Evolutionary conservation across 2,888 invertebrate species (phyloP), one percentile per base, ranked within the genome.

Genomic region (Protonemura montana): DNA sequence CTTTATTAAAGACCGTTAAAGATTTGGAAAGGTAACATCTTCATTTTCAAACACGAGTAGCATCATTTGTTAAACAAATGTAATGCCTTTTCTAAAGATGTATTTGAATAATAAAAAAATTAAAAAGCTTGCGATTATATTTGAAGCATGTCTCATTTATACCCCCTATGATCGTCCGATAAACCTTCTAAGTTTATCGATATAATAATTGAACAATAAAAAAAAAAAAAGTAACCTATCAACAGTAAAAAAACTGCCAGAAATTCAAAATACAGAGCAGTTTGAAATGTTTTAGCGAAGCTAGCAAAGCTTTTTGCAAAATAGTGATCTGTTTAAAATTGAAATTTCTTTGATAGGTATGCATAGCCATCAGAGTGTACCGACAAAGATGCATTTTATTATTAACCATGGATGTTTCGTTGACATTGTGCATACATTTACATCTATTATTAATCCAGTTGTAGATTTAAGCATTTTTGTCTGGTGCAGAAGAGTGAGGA

Each of bases 51-150:
- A 25, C 27, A 84, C 16, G 27, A 21, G 28, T 59, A 76, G 59
- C 27, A 84, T 84, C 76, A 84, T 84, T 84, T 84, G 84, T 84
- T 84, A 59, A 84, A 76, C 84, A 28, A 84, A 84, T 27, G 16
- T 59, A 84, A 76, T 84, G 76, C 27, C 84, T 76, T 84, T 76
- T 27, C 29, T 25, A 16, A 5, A 41, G 5, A 13, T 41, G 59
- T 21, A 59, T 59, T 59, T 59, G 13, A 59, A 10, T 59, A 59
- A 59, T 10, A 35, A 35, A 35, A n/a, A 35, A 35, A 35, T 35
- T 3, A 10, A 35, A 10, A 59, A 16, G 16, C 21, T 59, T 10
- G 59, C 13, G 6, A 29, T 81, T 21, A 81, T 81, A 81, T 81
- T 59, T 59, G 21, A 59, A 35, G 10, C 35, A 21, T 59, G 21